Evolutionary conservation across 1,140 invertebrate species (phyloP).

Genomic region (Apolygus lucorum): DNA sequence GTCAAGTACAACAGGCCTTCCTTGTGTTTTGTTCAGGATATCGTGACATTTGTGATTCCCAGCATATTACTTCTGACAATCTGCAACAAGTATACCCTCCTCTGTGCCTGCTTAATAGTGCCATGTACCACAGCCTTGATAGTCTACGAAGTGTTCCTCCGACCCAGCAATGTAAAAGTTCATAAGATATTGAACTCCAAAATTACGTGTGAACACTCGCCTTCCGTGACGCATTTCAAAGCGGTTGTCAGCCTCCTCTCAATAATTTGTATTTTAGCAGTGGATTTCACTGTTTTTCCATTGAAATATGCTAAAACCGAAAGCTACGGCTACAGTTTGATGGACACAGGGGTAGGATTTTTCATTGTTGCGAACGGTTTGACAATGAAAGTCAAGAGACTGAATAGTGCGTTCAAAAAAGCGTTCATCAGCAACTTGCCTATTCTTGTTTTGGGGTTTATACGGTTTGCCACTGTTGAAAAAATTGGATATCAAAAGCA

Average conservation of each 20-base stretch:
- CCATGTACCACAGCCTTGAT: neutral
- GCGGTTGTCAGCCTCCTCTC: slow-evolving; percentile 65
- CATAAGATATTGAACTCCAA: neutral
- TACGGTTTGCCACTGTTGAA: slow-evolving; percentile 54
- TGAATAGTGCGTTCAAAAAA: slow-evolving; percentile 29
- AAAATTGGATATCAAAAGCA: slow-evolving; percentile 73
- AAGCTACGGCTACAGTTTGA: slow-evolving; percentile 76
- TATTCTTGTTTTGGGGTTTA: slow-evolving; percentile 60
- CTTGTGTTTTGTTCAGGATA: neutral
- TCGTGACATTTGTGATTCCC: neutral
- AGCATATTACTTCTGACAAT: neutral
- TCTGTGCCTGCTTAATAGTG: neutral
- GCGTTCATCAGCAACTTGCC: slow-evolving; percentile 39
- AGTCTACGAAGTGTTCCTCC: neutral
- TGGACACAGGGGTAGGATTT: slow-evolving; percentile 89
- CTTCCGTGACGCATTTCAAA: slow-evolving; percentile 57
- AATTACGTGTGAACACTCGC: slow-evolving; percentile 3
- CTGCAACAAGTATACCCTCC: neutral
- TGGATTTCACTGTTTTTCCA: slow-evolving; percentile 85
- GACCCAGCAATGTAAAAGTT: neutral
- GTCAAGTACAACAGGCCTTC: neutral
- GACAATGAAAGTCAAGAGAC: slow-evolving; percentile 2
- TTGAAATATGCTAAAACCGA: slow-evolving; percentile 77
- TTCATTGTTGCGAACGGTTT: slow-evolving; percentile 82
- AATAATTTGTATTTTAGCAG: slow-evolving; percentile 75